These are phyloP conservation scores for Bruchidius siliquastri DNA, from an alignment of 2,888 invertebrate genomes.

Conservation along the genomic window DNA sequence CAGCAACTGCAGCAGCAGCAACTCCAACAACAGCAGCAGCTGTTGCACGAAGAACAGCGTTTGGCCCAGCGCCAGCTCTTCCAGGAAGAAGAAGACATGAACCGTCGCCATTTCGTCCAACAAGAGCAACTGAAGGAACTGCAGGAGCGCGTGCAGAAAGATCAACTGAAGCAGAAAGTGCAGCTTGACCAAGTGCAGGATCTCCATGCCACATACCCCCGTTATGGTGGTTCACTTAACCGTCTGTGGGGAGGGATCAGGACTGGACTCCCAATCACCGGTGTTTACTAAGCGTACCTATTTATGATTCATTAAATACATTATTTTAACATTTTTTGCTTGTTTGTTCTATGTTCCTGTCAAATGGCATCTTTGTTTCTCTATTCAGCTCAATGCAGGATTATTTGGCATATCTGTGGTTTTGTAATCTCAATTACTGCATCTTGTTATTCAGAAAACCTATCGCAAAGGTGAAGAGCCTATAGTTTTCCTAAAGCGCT, in stretches of 20 bases:
- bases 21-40: neutral
- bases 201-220: neutral
- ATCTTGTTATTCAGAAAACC: too few relatives aligned
- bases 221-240: neutral
- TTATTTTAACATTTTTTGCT: neutral
- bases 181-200: neutral
- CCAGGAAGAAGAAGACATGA: neutral
- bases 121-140: neutral
- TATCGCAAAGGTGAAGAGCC: too few relatives aligned
- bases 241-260: neutral
- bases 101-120: neutral
- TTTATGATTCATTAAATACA: neutral
- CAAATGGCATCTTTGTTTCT: too few relatives aligned
- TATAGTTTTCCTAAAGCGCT: too few relatives aligned
- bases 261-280: neutral
- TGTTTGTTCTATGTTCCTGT: neutral
- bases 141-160: neutral
- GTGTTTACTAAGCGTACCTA: neutral
- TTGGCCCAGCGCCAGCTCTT: neutral
- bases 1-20: neutral
- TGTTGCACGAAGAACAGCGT: neutral
- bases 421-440: too few relatives aligned
- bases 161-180: neutral
- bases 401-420: too few relatives aligned
- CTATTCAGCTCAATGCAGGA: too few relatives aligned